These are phyloP conservation scores for Prenolepis imparis DNA, from an alignment of 2,888 invertebrate species.

Conservation along the genomic window DNA sequence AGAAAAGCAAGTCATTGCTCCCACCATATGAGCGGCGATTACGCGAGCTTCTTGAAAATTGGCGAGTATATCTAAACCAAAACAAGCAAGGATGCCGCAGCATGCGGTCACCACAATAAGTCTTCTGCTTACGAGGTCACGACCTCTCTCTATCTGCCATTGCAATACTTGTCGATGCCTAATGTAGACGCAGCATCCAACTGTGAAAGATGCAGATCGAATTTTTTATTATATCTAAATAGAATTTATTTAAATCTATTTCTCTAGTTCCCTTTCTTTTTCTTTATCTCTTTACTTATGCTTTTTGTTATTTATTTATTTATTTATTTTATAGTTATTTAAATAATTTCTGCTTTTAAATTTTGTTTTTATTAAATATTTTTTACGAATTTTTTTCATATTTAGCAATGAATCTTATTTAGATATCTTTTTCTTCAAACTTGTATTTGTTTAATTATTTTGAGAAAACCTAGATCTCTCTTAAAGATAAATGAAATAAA, in stretches of 20 bases:
- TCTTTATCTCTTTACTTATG: not conserved
- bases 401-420: not conserved
- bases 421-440: not conserved
- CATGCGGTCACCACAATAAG: slow-evolving; percentile 81
- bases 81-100: slow-evolving; percentile 87
- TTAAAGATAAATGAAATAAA: not conserved
- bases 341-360: not conserved
- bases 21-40: slow-evolving; percentile 87
- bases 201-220: slow-evolving; percentile 78
- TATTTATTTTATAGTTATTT: not conserved
- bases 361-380: not conserved
- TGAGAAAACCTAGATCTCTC: not conserved
- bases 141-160: slow-evolving; percentile 80
- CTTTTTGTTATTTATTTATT: not conserved
- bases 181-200: slow-evolving; percentile 87
- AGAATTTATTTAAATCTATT: not conserved
- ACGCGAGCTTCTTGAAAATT: slow-evolving; percentile 89
- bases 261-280: not conserved
- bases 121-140: slow-evolving; percentile 69
- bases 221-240: not conserved
- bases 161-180: slow-evolving; percentile 87
- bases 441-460: not conserved
- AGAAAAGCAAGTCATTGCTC: slow-evolving; percentile 88
- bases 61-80: slow-evolving; percentile 88
- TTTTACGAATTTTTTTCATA: not conserved